These are phyloP conservation scores for Linepithema humile DNA, from an alignment of 1,140 invertebrate species.

Conservation along the genomic window DNA sequence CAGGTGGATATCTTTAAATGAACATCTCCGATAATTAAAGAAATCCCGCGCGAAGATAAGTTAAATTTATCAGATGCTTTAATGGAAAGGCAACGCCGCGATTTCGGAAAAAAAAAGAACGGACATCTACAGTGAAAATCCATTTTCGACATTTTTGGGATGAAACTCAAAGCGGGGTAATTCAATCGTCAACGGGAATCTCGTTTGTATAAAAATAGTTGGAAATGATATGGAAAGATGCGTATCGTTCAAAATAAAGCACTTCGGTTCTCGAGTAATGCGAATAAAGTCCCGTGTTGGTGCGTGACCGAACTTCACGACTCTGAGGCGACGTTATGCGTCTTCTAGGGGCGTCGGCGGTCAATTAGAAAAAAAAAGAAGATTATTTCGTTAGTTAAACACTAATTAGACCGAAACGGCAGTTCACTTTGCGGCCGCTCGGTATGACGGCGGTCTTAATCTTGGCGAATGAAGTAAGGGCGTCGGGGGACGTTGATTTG, in stretches of 20 bases:
- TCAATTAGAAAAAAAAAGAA: slow-evolving; percentile 33
- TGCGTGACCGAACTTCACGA: not conserved
- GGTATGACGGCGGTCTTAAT: slow-evolving; percentile 28
- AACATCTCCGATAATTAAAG: slow-evolving; percentile 27
- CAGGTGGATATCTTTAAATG: slow-evolving; percentile 28
- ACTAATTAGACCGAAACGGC: slow-evolving; percentile 65
- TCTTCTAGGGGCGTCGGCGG: slow-evolving; percentile 57
- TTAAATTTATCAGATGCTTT: not conserved
- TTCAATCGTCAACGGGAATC: not conserved
- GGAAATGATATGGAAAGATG: not conserved
- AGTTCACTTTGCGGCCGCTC: slow-evolving; percentile 33
- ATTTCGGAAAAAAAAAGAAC: not conserved
- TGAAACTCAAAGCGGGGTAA: not conserved
- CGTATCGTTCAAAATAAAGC: not conserved
- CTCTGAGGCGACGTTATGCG: not conserved
- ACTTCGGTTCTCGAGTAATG: not conserved
- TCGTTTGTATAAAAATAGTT: not conserved
- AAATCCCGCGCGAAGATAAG: slow-evolving; percentile 4
- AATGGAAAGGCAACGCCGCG: not conserved
- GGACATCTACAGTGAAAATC: not conserved
- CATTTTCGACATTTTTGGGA: not conserved
- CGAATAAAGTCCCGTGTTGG: not conserved
- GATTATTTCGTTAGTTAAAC: slow-evolving; percentile 72
- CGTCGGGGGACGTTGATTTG: slow-evolving; percentile 26
- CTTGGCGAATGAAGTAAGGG: slow-evolving; percentile 28